Base-by-base conservation (phyloP, 1,140 invertebrate species). In the Cyclina sinensis region DNA sequence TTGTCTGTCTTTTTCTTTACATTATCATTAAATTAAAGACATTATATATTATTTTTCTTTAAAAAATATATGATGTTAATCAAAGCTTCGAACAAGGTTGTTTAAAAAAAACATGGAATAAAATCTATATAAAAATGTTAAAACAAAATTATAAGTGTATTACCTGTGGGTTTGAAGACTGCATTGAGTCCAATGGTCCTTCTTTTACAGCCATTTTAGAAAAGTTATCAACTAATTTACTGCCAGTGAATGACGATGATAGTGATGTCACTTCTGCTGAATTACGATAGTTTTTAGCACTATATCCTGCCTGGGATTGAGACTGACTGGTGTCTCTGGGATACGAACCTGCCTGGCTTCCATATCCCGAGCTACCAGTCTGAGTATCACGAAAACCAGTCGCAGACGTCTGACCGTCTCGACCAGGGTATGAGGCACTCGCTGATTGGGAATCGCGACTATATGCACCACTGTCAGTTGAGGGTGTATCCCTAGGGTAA, bases 191-290 rank as follows among this genome's bases (percentile, higher is more conserved):
- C 87, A 94, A 65, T 4, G 88, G 14, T 37, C 90, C 82, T 70
- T 95, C 94, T 76, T 95, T 94, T 24, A 94, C 90, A 35, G 90
- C 82, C 92, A 94, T 94, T 87, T 94, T 95, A 0, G 94, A 94
- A 16, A 95, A 83, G 88, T 91, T 93, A 76, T 95, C 94, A 59
- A 91, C 90, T 16, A 95, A 79, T 89, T 95, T 94, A 68, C 90
- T 93, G n/a, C 90, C 89, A 74, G 90, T 91, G 7, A 95, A 78
- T 1, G 93, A 88, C 32, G 90, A 88, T 51, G 90, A 87, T 57
- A 82, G 32, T 1, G 91, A 88, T 14, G 85, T 82, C 74, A 90
- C 85, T 46, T 74, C 84, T 30, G 76, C 76, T 46, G 65, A 93
- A 11, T 82, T 74, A 24, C 78, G 68, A 70, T 57, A 88, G 18